Percentiles rank a stretch among this genome's conserved stretches.
phyloP scores from a whole-genome alignment of 2,888 invertebrate species.

The Anagyrus pseudococci region DNA sequence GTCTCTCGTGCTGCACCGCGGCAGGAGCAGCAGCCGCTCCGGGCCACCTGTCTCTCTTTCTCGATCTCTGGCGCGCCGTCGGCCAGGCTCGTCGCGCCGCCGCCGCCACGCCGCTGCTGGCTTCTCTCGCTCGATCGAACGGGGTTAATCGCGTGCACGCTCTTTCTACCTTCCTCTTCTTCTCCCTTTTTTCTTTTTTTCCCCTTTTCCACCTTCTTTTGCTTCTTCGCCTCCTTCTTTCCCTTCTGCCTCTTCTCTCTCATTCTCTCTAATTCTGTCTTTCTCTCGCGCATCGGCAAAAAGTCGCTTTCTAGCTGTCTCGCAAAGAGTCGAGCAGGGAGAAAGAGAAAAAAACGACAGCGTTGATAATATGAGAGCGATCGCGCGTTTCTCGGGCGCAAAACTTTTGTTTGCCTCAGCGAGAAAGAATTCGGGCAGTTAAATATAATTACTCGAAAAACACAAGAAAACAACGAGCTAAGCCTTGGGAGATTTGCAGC shows the following conservation, averaged over 20 bases:
- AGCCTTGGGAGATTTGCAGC: too few relatives aligned
- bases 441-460: too few relatives aligned
- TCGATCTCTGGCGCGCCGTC: background rate
- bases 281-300: background rate
- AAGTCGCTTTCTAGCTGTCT: background rate
- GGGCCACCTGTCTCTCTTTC: slow-evolving; percentile 30
- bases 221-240: background rate
- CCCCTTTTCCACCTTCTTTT: background rate
- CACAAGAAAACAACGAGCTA: too few relatives aligned
- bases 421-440: too few relatives aligned
- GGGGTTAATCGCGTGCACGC: slow-evolving; percentile 32
- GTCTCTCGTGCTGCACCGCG: background rate
- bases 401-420: too few relatives aligned
- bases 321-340: background rate
- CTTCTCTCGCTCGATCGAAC: slow-evolving; percentile 21
- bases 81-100: background rate
- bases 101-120: background rate
- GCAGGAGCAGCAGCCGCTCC: slow-evolving; percentile 12
- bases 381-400: too few relatives aligned
- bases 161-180: background rate
- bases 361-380: too few relatives aligned
- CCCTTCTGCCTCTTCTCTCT: background rate
- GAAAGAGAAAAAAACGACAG: background rate
- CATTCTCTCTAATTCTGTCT: background rate
- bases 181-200: slow-evolving; percentile 4